Evolutionary conservation across 1,140 invertebrate genomes (phyloP), one percentile per base, ranked within the genome.

Genomic region (Drosophila bifasciata): DNA sequence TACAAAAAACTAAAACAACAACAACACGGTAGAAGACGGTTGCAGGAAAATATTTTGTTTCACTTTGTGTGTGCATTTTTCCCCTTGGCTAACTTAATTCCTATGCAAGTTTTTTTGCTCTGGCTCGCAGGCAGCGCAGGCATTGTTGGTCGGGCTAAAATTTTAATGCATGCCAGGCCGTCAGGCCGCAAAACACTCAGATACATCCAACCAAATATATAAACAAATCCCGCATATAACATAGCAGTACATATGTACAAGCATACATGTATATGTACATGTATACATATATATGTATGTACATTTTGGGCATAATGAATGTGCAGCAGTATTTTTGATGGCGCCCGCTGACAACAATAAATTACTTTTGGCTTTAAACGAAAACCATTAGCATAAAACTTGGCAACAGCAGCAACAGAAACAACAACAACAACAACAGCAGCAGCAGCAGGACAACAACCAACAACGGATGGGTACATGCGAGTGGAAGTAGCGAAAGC

Each of bases 311-410:
- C 83, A 79, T 88, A 88, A 88, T 88, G 83, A 86, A 88, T 88
- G 83, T 88, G 83, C 83, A 89, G 83, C 84, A 88, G 81, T 78
- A 88, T 88, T 88, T 88, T 88, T 88, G 83, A 88, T 88, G 83
- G 78, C 85, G 78, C 83, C 74, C 78, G 79, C 83, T 88, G 78
- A 88, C 84, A 88, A 88, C 83, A 88, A 88, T 88, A 88, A 88
- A 88, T 88, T 88, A 88, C 83, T 88, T 88, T 88, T 88, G 83
- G 84, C 83, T 88, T 88, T 88, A 88, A 88, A 71, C 83, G 83
- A 88, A 88, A 88, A 77, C 83, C 83, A 88, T 88, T 88, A 88
- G 83, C 83, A 88, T 88, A 88, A 88, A 88, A 88, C 83, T 88
- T 79, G 83, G 83, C 79, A 78, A 77, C 74, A 75, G 62, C 74